These are phyloP conservation scores for Caenorhabditis becei DNA, from an alignment of 2,888 invertebrate species.

Conservation along the genomic window DNA sequence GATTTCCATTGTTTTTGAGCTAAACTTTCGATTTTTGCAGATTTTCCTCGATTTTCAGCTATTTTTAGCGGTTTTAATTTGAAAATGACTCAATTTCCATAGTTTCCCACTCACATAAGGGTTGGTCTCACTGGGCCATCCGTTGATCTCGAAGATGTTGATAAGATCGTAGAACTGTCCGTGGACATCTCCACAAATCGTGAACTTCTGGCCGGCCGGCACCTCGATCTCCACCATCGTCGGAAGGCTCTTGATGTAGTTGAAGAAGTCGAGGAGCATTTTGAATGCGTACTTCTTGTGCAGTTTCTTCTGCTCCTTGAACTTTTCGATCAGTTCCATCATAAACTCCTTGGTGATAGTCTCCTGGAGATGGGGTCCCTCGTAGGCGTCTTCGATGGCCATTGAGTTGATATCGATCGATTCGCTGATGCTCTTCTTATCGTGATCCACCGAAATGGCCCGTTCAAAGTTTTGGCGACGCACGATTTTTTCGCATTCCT, in stretches of 20 bases:
- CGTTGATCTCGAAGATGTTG: conserved; percentile 97
- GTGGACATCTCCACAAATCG: conserved; percentile 98
- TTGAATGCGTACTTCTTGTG: conserved; percentile 98
- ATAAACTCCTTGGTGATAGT: conserved; percentile 92
- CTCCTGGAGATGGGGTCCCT: conserved; percentile 90
- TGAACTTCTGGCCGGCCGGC: conserved; percentile 86
- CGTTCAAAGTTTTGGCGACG: conserved; percentile 95
- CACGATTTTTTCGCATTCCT: conserved; percentile 96
- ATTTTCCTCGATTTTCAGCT: no score
- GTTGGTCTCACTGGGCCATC: conserved; percentile 94
- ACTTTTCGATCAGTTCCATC: conserved; percentile 91
- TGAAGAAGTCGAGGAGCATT: conserved; percentile 94
- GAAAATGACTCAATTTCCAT: no score
- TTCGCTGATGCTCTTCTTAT: conserved; percentile 91
- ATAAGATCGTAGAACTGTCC: conserved; percentile 98
- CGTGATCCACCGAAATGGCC: conserved; percentile 95
- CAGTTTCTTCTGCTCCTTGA: conserved; percentile 92
- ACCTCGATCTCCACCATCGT: conserved; percentile 93
- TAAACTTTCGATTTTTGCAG: no score
- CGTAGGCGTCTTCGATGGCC: conserved; percentile 94
- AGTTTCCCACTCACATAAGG: conserved; percentile 88
- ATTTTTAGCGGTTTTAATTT: no score
- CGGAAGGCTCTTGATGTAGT: conserved; percentile 86
- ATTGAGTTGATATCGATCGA: conserved; percentile 87
- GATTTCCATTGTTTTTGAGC: no score